These are phyloP conservation scores for Lamprotornis superbus DNA, from an alignment of 2,113 vertebrate species.

Conservation along the genomic window DNA sequence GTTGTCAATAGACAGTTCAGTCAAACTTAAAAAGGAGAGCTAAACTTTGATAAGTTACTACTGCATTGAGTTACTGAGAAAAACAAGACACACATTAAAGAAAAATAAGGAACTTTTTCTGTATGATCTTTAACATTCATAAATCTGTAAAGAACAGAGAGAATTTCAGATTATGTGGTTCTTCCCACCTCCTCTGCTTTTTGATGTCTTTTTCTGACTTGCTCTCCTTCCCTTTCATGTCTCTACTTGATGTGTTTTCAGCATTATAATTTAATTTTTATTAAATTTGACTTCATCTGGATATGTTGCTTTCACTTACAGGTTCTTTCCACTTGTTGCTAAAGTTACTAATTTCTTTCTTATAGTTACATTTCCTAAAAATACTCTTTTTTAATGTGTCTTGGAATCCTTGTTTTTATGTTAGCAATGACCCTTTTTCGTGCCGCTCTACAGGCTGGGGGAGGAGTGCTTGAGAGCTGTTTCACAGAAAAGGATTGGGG, in stretches of 20 bases:
- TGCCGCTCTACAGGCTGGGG: neutral
- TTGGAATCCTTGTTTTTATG: neutral
- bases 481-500: accelerated
- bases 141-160: conserved; percentile 15
- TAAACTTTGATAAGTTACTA: neutral
- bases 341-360: neutral
- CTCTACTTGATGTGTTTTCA: neutral
- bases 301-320: neutral
- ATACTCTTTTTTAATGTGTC: neutral
- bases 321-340: neutral
- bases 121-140: neutral
- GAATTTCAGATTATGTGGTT: conserved; percentile 12
- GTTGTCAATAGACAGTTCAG: neutral
- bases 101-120: neutral
- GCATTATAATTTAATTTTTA: neutral
- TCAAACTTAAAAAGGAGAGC: neutral
- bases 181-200: neutral
- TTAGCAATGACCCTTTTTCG: neutral
- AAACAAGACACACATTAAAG: neutral
- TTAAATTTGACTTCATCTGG: neutral
- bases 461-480: neutral
- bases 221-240: neutral
- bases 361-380: neutral
- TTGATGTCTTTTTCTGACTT: neutral
- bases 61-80: neutral